Evolutionary conservation across 2,113 vertebrate genomes (phyloP), one percentile per base, ranked within the genome.

Genomic region (Sitta europaea): DNA sequence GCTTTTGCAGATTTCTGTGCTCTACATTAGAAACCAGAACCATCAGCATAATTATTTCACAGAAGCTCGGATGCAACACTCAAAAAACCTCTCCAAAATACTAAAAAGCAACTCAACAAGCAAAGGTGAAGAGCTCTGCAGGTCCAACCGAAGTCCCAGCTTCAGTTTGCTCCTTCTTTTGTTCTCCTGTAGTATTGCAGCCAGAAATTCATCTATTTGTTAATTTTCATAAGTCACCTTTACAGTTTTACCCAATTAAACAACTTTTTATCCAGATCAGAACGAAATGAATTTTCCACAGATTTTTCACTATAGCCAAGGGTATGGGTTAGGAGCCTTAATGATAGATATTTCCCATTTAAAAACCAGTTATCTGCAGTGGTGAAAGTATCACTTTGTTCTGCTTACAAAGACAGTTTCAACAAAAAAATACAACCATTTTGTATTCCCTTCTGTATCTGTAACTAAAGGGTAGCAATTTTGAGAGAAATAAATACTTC

Each of bases 1-100:
- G 31, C 67, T 94, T 96, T 95, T 90, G 51, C 86, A 96, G 84
- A 93, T 96, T 92, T 86, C 86, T 92, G 35, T 62, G 36, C 40
- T 77, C 31, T n/a, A 10, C 51, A 35, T 66, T 76, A 76, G 78
- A 92, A 94, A 90, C n/a, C 51, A 91, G 58, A 94, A 68, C 27
- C 45, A 88, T 70, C 38, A 66, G 38, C 2, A 10, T 73, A 90
- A 93, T 88, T 95, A 80, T 83, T 94, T 93, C 74, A 62, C 66
- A 90, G 48, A 83, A 70, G 16, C 42, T 93, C 42, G 9, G 61
- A 78, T 75, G 53, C 57, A 63, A 36, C 4, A 1, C 48, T 89
- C 24, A 66, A 45, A 58, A 68, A 42, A 7, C 5, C 5, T 35
- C 36, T 29, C 20, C 22, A 48, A 83, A 92, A 76, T 16, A 81